Conservation (phyloP, 2,113 vertebrate genomes). For the Synodontis membranacea region DNA sequence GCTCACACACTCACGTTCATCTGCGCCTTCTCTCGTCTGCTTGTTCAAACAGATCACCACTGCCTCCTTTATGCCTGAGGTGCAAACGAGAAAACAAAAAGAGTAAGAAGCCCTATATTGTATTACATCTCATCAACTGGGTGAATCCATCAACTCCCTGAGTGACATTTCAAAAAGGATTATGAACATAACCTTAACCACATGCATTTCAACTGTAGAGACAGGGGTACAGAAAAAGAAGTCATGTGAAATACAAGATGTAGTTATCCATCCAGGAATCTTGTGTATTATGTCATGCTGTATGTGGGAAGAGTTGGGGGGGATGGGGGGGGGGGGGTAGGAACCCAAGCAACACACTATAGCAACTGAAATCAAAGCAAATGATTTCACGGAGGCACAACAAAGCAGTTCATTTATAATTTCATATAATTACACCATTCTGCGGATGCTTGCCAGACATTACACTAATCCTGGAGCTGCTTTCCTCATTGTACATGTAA, state of each 20-base stretch:
- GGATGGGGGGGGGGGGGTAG: background rate
- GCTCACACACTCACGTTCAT: conserved; percentile 80
- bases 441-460: background rate
- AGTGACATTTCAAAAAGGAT: conserved; percentile 15
- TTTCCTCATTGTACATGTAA: background rate
- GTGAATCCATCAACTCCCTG: background rate
- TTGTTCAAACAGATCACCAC: conserved; percentile 93
- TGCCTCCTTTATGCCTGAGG: conserved; percentile 90
- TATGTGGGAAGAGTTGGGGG: background rate
- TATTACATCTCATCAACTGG: background rate
- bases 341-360: background rate
- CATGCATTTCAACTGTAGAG: conserved; percentile 1
- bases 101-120: background rate
- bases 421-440: conserved; percentile 7
- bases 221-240: background rate
- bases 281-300: background rate
- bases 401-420: background rate
- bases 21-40: conserved; percentile 82
- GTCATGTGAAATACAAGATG: background rate
- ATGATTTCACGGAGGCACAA: background rate
- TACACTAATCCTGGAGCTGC: background rate
- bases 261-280: background rate
- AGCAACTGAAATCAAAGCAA: conserved; percentile 10
- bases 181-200: background rate
- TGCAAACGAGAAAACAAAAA: conserved; percentile 26